These are phyloP conservation scores for Muntiacus reevesi DNA, from an alignment of 2,113 vertebrate genomes.

Conservation along the genomic window DNA sequence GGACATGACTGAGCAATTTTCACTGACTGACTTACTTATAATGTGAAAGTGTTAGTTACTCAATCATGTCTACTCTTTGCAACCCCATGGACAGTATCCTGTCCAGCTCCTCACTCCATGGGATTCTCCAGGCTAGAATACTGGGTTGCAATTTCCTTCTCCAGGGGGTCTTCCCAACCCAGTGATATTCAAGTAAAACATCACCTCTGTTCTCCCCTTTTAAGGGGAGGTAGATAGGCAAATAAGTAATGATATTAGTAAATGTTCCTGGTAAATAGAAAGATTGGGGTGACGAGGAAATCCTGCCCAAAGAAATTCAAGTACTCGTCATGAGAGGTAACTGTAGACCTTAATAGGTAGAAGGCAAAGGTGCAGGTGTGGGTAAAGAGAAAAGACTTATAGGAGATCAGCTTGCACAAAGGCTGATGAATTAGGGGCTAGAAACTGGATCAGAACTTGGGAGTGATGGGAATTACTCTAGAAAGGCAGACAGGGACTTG, in stretches of 20 bases:
- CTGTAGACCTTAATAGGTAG: not conserved
- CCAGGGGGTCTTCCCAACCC: not conserved
- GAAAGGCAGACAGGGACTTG: not conserved
- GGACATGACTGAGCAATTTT: not conserved
- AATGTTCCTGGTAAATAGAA: not conserved
- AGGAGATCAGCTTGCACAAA: not conserved
- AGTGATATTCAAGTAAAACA: not conserved
- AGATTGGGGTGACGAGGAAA: not conserved
- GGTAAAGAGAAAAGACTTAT: not conserved
- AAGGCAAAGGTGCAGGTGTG: not conserved
- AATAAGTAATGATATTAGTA: not conserved
- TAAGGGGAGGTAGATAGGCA: not conserved
- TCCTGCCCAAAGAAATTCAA: not conserved
- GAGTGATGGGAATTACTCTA: not conserved
- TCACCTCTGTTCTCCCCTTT: not conserved
- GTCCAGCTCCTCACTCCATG: not conserved
- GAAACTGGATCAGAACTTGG: not conserved
- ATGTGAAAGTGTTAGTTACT: not conserved
- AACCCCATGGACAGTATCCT: not conserved
- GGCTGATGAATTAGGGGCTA: not conserved
- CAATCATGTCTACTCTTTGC: not conserved
- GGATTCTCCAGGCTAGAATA: not conserved
- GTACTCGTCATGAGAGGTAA: not conserved
- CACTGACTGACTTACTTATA: not conserved
- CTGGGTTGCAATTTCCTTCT: not conserved